A percentile compares a stretch with the other conserved stretches of the same genome.
Conservation (phyloP, 2,113 vertebrate genomes). For the Fregetta grallaria region DNA sequence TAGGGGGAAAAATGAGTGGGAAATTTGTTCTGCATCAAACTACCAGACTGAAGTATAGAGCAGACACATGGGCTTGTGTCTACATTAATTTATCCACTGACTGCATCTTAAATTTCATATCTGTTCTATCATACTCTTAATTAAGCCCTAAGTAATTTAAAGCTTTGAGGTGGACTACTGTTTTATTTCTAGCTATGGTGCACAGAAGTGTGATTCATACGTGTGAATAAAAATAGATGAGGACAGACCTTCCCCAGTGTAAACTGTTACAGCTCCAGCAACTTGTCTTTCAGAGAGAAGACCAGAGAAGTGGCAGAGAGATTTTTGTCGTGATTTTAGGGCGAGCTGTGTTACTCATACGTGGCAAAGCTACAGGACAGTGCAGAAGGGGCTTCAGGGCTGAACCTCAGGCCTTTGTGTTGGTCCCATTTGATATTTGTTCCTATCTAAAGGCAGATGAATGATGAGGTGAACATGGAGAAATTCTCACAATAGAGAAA, state of each 20-base stretch:
- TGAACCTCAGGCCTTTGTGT: background rate
- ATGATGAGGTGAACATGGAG: background rate
- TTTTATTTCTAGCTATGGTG: slow-evolving; percentile 52
- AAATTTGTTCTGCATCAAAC: slow-evolving; percentile 29
- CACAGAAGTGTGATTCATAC: slow-evolving; percentile 35
- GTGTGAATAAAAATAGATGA: slow-evolving; percentile 49
- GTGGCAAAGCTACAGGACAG: background rate
- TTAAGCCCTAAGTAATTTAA: slow-evolving; percentile 46
- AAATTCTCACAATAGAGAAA: background rate
- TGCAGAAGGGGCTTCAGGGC: background rate
- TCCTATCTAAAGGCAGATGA: background rate
- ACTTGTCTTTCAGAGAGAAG: background rate
- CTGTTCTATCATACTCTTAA: slow-evolving; percentile 38
- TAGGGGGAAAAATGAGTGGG: background rate
- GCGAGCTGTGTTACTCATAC: background rate
- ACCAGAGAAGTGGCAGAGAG: background rate
- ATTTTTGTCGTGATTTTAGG: background rate
- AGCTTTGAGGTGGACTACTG: slow-evolving; percentile 30
- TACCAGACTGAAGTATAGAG: background rate
- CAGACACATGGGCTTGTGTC: slow-evolving; percentile 3
- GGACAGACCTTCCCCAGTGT: slow-evolving; percentile 30
- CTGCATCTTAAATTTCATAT: slow-evolving; percentile 47
- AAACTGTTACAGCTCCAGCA: background rate
- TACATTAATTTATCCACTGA: slow-evolving; percentile 24
- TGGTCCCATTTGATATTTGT: background rate